Evolutionary conservation across 1,140 invertebrate species (phyloP).

Genomic region (Lutraria rhynchaena): DNA sequence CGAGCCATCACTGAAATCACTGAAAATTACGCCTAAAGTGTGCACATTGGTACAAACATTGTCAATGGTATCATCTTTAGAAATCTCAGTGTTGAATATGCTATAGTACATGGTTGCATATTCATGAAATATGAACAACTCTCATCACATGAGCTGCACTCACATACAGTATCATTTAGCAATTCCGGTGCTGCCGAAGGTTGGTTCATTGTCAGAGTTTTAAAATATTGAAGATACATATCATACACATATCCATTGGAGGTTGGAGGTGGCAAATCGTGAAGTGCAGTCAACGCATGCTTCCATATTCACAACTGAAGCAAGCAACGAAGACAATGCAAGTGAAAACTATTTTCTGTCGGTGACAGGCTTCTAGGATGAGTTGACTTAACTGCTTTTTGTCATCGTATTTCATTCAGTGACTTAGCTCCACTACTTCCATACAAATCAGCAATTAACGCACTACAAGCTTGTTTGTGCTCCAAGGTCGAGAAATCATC

Average conservation of each 20-base stretch:
- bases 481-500: too few relatives aligned
- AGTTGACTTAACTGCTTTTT: background rate
- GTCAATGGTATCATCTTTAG: background rate
- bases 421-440: background rate
- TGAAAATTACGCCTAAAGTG: background rate
- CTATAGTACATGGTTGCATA: constrained; percentile 31
- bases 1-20: background rate
- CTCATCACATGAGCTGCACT: constrained; percentile 14
- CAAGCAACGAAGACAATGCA: background rate
- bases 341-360: constrained; percentile 5
- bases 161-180: constrained; percentile 22
- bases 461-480: too few relatives aligned
- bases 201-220: too few relatives aligned
- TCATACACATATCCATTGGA: too few relatives aligned
- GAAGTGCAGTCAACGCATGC: background rate
- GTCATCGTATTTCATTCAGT: background rate
- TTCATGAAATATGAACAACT: constrained; percentile 14
- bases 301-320: background rate
- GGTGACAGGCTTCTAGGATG: background rate
- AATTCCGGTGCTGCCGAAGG: constrained; percentile 19
- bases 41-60: constrained; percentile 28
- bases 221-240: too few relatives aligned
- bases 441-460: background rate
- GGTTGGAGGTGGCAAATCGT: too few relatives aligned
- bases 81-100: background rate